A percentile compares a stretch with the other conserved stretches of the same genome.
These are phyloP conservation scores for Ceryle rudis DNA, from an alignment of 2,797 vertebrate genomes.

Conservation along the genomic window DNA sequence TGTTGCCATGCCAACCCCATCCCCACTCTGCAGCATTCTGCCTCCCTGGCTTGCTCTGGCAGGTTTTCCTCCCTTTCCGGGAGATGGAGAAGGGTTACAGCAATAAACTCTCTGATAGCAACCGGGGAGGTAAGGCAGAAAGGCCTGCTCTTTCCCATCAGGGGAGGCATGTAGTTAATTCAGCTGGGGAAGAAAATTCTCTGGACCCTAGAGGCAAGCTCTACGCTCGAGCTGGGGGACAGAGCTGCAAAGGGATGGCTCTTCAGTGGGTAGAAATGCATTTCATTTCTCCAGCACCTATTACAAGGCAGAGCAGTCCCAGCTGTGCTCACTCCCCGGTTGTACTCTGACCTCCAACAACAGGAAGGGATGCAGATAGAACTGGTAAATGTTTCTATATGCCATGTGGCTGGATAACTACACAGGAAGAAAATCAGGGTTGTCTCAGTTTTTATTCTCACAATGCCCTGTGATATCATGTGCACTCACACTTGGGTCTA, in stretches of 20 bases:
- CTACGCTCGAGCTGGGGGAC: not conserved
- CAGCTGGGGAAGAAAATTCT: not conserved
- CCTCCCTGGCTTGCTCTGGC: not conserved
- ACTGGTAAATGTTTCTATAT: not conserved
- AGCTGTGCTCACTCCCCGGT: rapidly evolving
- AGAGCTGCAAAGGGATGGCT: not conserved
- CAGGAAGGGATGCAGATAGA: not conserved
- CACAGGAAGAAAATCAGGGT: not conserved
- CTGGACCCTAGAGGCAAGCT: not conserved
- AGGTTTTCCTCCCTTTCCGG: not conserved
- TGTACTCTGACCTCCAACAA: not conserved
- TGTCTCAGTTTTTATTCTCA: not conserved
- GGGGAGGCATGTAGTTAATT: not conserved
- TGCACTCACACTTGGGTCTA: not conserved
- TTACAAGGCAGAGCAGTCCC: not conserved
- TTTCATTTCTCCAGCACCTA: not conserved
- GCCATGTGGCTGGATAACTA: not conserved
- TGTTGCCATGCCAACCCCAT: not conserved
- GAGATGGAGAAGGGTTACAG: not conserved
- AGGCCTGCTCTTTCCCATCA: not conserved
- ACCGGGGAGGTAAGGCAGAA: not conserved
- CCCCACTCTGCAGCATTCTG: not conserved
- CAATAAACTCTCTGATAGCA: not conserved
- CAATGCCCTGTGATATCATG: not conserved
- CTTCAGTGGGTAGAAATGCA: not conserved